Evolutionary conservation across 2,888 invertebrate genomes (phyloP).

Genomic region (Trichogramma dendrolimi): DNA sequence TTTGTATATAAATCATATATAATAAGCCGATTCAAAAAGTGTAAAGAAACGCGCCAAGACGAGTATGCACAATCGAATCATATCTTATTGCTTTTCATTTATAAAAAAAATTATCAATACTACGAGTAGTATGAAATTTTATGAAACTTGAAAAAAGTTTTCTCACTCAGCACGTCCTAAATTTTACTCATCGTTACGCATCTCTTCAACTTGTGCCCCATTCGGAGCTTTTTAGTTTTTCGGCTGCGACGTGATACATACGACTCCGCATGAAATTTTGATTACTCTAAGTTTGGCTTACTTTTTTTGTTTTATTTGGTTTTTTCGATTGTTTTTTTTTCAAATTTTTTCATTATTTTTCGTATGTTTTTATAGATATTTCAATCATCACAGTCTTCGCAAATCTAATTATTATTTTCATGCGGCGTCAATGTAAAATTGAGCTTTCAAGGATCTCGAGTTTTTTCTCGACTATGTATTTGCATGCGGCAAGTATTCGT

Average conservation of each 20-base stretch:
- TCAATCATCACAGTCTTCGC: conserved; percentile 5
- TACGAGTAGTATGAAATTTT: not conserved
- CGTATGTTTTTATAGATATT: not conserved
- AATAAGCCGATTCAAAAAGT: conserved; percentile 21
- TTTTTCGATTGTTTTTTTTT: conserved; percentile 1
- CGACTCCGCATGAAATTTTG: conserved; percentile 16
- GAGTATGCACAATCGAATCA: conserved; percentile 14
- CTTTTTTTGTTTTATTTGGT: conserved; percentile 11
- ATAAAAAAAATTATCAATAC: conserved; percentile 3
- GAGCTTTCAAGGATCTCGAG: conserved; percentile 27
- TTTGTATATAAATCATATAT: conserved; percentile 25
- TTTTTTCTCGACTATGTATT: conserved; percentile 6
- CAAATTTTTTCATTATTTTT: not conserved
- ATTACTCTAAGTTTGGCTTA: conserved; percentile 15
- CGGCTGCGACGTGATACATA: no score
- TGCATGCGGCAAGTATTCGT: not conserved
- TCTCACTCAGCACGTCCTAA: not conserved
- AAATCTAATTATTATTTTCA: conserved; percentile 23
- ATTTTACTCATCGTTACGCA: conserved; percentile 29
- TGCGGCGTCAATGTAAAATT: not conserved
- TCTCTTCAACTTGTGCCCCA: conserved; percentile 20
- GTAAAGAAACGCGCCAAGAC: conserved; percentile 29
- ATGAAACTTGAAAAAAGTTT: conserved; percentile 1
- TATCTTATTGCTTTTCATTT: conserved; percentile 4
- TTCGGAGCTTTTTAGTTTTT: no score